phyloP scores from a whole-genome alignment of 2,113 vertebrate species.

The Rhipidura dahli region DNA sequence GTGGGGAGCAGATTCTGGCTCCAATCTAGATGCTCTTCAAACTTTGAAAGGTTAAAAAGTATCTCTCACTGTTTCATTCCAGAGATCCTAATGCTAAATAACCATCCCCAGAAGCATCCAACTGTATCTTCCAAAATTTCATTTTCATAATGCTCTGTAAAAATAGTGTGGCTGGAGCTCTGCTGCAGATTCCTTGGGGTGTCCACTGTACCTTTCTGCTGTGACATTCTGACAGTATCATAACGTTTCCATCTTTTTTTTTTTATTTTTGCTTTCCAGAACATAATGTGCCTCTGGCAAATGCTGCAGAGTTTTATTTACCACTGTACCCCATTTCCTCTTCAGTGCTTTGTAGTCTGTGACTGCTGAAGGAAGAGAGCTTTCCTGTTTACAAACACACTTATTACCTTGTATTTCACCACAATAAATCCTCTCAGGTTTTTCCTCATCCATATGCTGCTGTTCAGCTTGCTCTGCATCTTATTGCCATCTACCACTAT shows the following conservation, averaged over 20 bases:
- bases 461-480: neutral
- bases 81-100: neutral
- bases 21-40: neutral
- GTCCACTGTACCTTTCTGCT: slow-evolving; percentile 7
- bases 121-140: neutral
- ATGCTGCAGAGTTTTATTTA: slow-evolving; percentile 46
- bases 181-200: slow-evolving; percentile 27
- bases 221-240: neutral
- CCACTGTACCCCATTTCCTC: neutral
- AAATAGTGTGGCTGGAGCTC: neutral
- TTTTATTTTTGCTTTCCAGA: neutral
- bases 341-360: slow-evolving; percentile 1
- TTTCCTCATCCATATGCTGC: neutral
- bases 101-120: neutral
- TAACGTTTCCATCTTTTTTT: neutral
- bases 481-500: neutral
- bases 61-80: neutral
- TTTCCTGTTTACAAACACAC: slow-evolving; percentile 48
- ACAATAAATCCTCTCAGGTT: neutral
- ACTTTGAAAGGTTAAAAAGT: neutral
- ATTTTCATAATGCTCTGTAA: neutral
- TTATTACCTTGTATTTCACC: slow-evolving; percentile 29
- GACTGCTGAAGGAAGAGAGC: slow-evolving; percentile 11
- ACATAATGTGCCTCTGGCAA: slow-evolving; percentile 32
- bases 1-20: neutral